Conservation (phyloP, 2,113 vertebrate genomes). For the rat (Rattus norvegicus) region DNA sequence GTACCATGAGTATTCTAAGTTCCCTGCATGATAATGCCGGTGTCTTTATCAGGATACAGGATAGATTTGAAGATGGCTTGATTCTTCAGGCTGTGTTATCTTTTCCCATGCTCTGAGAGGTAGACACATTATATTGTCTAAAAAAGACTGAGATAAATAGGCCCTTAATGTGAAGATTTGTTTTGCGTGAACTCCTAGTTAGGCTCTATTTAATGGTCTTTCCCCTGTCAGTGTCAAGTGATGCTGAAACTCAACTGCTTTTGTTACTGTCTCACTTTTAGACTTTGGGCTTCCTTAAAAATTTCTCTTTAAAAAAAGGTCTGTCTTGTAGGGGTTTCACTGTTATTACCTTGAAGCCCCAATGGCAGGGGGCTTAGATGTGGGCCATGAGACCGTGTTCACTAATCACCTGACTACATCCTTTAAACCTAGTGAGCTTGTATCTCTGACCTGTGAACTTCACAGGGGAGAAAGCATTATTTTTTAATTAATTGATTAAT, state of each 20-base stretch:
- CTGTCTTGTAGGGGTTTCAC: constrained; percentile 3
- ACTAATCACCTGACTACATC: constrained; percentile 9
- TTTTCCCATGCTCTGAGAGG: constrained; percentile 22
- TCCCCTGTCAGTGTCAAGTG: constrained; percentile 2
- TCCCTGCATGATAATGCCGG: background rate
- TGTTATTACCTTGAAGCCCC: background rate
- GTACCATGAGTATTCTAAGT: constrained; percentile 10
- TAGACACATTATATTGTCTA: constrained; percentile 49
- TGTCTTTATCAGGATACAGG: background rate
- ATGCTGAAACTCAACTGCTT: constrained; percentile 30
- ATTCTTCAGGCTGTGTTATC: background rate
- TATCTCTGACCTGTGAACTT: background rate
- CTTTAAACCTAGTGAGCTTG: background rate
- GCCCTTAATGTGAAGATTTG: constrained; percentile 38
- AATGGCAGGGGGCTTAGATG: background rate
- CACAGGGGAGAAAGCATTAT: background rate
- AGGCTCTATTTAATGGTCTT: constrained; percentile 44
- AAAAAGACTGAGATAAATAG: constrained; percentile 49
- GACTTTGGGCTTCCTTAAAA: background rate
- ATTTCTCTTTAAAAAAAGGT: constrained; percentile 44
- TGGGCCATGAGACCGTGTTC: background rate
- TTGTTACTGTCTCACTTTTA: constrained; percentile 37
- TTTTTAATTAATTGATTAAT: too few relatives aligned
- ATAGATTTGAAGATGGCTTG: background rate
- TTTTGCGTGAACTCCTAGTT: constrained; percentile 49